These are phyloP conservation scores for Proterorhinus semilunaris DNA, from an alignment of 2,113 vertebrate species.

Conservation along the genomic window DNA sequence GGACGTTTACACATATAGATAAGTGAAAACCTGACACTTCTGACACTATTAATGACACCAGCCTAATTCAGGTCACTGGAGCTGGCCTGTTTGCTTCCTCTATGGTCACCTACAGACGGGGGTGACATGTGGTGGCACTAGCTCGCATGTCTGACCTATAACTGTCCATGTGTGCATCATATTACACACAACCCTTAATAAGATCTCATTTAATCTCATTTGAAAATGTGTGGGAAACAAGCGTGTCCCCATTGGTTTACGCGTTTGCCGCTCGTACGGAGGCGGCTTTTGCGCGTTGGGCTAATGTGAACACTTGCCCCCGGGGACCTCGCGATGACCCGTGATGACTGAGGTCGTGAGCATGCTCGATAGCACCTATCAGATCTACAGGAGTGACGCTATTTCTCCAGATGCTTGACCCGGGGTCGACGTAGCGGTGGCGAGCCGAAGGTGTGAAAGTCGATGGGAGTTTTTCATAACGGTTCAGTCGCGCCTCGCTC, in stretches of 20 bases:
- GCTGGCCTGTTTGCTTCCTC: constrained; percentile 2
- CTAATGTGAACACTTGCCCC: constrained; percentile 14
- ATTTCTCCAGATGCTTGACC: constrained; percentile 43
- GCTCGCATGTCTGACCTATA: constrained; percentile 15
- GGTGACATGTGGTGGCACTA: constrained; percentile 25
- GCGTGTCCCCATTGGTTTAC: not conserved
- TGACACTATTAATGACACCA: too few relatives aligned
- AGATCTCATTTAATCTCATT: constrained; percentile 35
- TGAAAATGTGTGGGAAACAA: constrained; percentile 22
- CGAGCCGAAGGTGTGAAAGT: constrained; percentile 52
- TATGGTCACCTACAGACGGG: constrained; percentile 7
- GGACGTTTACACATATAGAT: too few relatives aligned
- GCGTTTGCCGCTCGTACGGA: not conserved
- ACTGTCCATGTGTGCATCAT: not conserved
- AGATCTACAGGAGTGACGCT: not conserved
- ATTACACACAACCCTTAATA: not conserved
- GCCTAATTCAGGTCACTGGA: not conserved
- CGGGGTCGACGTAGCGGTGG: constrained; percentile 31
- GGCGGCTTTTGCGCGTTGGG: not conserved
- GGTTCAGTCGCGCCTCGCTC: constrained; percentile 52
- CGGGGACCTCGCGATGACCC: constrained; percentile 33
- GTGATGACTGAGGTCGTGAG: constrained; percentile 17
- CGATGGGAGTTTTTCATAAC: constrained; percentile 33
- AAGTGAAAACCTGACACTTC: too few relatives aligned
- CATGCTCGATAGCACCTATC: constrained; percentile 24